phyloP scores from a whole-genome alignment of 1,140 invertebrate genomes.

The Drosophila funebris region DNA sequence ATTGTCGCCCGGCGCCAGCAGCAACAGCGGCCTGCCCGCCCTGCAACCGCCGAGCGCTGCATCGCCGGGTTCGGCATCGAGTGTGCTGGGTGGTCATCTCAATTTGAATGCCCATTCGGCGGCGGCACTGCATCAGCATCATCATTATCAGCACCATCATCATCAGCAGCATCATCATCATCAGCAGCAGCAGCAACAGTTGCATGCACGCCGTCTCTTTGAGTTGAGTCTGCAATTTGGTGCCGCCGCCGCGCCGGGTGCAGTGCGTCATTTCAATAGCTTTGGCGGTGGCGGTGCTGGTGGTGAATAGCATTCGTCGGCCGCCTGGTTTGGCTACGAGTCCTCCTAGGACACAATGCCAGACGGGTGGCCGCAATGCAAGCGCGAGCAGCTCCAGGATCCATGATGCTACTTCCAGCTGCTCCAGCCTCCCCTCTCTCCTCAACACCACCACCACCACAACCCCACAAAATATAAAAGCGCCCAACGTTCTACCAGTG shows the following conservation, averaged over 20 bases:
- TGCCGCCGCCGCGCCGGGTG: slow-evolving; percentile 75
- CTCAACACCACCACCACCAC: neutral
- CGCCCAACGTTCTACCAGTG: slow-evolving; percentile 70
- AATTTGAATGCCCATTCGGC: slow-evolving; percentile 65
- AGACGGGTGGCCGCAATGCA: slow-evolving; percentile 63
- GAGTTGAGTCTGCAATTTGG: slow-evolving; percentile 83
- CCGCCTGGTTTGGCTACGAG: slow-evolving; percentile 82
- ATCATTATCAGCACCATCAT: slow-evolving; percentile 14
- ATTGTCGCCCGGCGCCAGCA: slow-evolving; percentile 68
- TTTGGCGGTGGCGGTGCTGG: slow-evolving; percentile 77
- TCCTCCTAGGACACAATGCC: slow-evolving; percentile 73
- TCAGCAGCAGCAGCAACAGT: slow-evolving; percentile 83
- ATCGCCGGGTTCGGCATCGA: slow-evolving; percentile 73
- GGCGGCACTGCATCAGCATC: slow-evolving; percentile 75
- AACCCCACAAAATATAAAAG: no score
- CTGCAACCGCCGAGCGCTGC: slow-evolving; percentile 70
- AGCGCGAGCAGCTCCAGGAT: slow-evolving; percentile 50
- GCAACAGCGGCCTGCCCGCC: slow-evolving; percentile 61
- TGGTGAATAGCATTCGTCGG: slow-evolving; percentile 82
- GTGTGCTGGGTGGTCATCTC: slow-evolving; percentile 61
- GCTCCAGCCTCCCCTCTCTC: no score
- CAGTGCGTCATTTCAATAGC: slow-evolving; percentile 79
- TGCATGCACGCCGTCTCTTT: slow-evolving; percentile 81
- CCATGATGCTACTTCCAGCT: neutral
- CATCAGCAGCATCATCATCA: slow-evolving; percentile 80